Evolutionary conservation across 2,888 invertebrate species (phyloP), one percentile per base, ranked within the genome.

Genomic region (Dicyrtoma fusca): DNA sequence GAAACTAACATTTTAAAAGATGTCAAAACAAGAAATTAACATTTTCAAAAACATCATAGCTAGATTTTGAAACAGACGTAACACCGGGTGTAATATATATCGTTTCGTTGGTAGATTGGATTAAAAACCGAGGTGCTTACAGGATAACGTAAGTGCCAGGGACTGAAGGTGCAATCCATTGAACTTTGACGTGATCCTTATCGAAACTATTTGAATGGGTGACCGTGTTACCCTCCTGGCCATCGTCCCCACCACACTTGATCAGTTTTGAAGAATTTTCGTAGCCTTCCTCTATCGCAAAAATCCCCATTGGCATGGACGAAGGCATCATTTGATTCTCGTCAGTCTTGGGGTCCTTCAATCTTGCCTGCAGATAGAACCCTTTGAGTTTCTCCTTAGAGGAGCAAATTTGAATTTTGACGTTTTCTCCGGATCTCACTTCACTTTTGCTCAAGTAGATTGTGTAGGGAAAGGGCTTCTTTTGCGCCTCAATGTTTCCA

Each of bases 301-400:
- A 82, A 82, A 87, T 84, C 80, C 85, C 87, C 55, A 87, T 84
- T 76, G 87, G n/a, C n/a, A n/a, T n/a, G n/a, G n/a, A n/a, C n/a
- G n/a, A n/a, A n/a, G n/a, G 87, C 25, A 82, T 82, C n/a, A 86
- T 86, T 13, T 66, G 53, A 23, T 85, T 84, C 69, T 84, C 84
- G 21, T 86, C 86, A 1, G n/a, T n/a, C n/a, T n/a, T n/a, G n/a
- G n/a, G n/a, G 3, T 0, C 77, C 84, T 0, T 63, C 53, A n/a
- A n/a, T n/a, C 25, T 64, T 0, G 73, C 89, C 81, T 89, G 89
- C 49, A 90, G 81, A 80, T 90, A 85, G 78, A 90, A 88, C 2
- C 90, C 91, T 75, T 87, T 86, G 77, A 90, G 88, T 0, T 86
- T 85, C 0, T 86, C 85, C 0, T 86, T 85, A 14, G 88, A 87